Conservation (phyloP, 2,113 vertebrate genomes). For the Tragulus kanchil region DNA sequence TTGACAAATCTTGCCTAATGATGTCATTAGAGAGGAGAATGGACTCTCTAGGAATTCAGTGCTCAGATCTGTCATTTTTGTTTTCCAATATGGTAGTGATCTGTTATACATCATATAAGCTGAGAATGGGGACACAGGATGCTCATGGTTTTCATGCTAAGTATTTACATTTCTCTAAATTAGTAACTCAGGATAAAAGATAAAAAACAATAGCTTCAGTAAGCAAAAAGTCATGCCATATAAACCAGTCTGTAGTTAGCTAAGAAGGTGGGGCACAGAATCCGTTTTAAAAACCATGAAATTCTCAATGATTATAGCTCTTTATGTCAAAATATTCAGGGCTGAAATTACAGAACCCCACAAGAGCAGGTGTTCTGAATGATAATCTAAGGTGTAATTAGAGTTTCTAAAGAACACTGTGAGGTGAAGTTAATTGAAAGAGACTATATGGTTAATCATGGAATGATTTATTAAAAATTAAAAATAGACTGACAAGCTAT, state of each 20-base stretch:
- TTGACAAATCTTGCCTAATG: neutral
- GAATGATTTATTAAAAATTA: slow-evolving; percentile 82
- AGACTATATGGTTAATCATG: slow-evolving; percentile 82
- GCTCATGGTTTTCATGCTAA: neutral
- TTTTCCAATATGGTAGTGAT: neutral
- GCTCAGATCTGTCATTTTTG: neutral
- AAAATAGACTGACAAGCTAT: slow-evolving; percentile 79
- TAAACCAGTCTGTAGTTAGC: slow-evolving; percentile 48
- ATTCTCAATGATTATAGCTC: slow-evolving; percentile 86
- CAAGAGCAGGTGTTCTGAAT: slow-evolving; percentile 89
- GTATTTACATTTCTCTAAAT: neutral
- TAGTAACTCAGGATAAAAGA: slow-evolving; percentile 60
- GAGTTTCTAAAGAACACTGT: slow-evolving; percentile 78
- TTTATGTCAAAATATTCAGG: slow-evolving; percentile 85
- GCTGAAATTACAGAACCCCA: slow-evolving; percentile 86
- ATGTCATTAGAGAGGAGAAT: neutral
- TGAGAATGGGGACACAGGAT: neutral
- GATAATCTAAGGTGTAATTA: slow-evolving; percentile 88
- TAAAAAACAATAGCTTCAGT: neutral
- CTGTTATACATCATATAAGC: neutral
- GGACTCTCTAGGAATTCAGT: neutral
- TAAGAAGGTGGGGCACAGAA: slow-evolving; percentile 77
- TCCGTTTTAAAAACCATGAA: slow-evolving; percentile 78
- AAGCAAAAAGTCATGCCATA: slow-evolving; percentile 31
- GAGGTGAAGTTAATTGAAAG: slow-evolving; percentile 84